Evolutionary conservation across 2,113 vertebrate species (phyloP), one percentile per base, ranked within the genome.

Genomic region (Protobothrops mucrosquamatus): DNA sequence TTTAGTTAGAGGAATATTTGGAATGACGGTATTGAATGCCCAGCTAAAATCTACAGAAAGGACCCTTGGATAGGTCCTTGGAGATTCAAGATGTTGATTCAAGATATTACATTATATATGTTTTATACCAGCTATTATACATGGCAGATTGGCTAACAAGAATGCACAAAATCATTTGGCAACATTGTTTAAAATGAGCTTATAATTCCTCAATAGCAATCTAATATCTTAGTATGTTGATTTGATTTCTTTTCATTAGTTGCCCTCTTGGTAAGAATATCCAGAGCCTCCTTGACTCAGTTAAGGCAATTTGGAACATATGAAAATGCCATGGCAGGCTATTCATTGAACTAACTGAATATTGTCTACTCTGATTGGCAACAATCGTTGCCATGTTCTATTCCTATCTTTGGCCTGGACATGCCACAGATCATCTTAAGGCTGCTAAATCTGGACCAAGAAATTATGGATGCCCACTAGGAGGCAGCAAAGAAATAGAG

Each of bases 221-320:
- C 85, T 39, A 91, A 88, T 64, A 88, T 55, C 88, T 91, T 91
- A 92, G 92, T 46, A 85, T 89, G 87, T 92, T 92, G 81, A 89
- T 92, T 92, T 74, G 23, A 88, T 74, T 92, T 57, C 51, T 56
- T 61, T 92, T 56, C 55, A 89, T 93, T 88, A 55, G 24, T 18
- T 69, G 81, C 24, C 48, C 81, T 48, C 61, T 91, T 93, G 26
- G 85, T 93, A n/a, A 56, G 57, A 91, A 91, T 14, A 93, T 26
- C 22, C 48, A 24, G 56, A 92, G 54, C 34, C 11, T 29, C 89
- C 20, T 48, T 92, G 64, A 92, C 51, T 56, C 61, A 56, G 20
- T 81, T 52, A 92, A 88, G 43, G n/a, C 54, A 89, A 43, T 81
- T 91, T 85, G 64, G 48, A 92, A 69, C 87, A 69, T 54, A 56